Conservation (phyloP, 2,888 invertebrate species). For the Orchesella flavescens region DNA sequence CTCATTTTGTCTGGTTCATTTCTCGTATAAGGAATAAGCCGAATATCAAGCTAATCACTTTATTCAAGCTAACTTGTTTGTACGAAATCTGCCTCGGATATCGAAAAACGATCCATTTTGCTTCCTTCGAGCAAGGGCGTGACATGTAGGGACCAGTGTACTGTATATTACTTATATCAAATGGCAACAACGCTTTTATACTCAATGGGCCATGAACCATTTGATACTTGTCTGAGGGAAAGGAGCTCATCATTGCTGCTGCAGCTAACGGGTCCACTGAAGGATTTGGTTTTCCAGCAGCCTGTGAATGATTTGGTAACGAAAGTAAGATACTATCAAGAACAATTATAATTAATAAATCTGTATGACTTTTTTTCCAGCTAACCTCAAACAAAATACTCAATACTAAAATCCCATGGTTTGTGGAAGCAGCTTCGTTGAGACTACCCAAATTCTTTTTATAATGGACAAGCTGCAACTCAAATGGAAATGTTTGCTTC, state of each 20-base stretch:
- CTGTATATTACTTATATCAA: slow-evolving; percentile 56
- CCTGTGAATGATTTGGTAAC: background rate
- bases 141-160: slow-evolving; percentile 55
- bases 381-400: slow-evolving; percentile 62
- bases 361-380: too few species aligned
- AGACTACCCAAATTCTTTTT: slow-evolving; percentile 34
- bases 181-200: slow-evolving; percentile 61
- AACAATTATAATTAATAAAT: too few species aligned
- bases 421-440: slow-evolving; percentile 26
- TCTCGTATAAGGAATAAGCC: background rate
- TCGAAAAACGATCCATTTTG: slow-evolving; percentile 58
- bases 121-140: slow-evolving; percentile 60
- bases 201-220: slow-evolving; percentile 66
- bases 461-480: slow-evolving; percentile 66
- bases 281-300: slow-evolving; percentile 46
- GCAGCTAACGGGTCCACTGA: slow-evolving; percentile 58
- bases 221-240: slow-evolving; percentile 52
- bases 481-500: slow-evolving; percentile 43
- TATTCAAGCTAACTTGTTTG: slow-evolving; percentile 48
- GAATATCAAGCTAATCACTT: too few species aligned
- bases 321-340: too few species aligned
- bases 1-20: background rate
- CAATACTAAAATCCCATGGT: slow-evolving; percentile 59
- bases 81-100: slow-evolving; percentile 52
- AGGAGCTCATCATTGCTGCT: slow-evolving; percentile 49